Base-by-base conservation (phyloP, 2,888 invertebrate genomes). In the Troglohyphantes excavatus region DNA sequence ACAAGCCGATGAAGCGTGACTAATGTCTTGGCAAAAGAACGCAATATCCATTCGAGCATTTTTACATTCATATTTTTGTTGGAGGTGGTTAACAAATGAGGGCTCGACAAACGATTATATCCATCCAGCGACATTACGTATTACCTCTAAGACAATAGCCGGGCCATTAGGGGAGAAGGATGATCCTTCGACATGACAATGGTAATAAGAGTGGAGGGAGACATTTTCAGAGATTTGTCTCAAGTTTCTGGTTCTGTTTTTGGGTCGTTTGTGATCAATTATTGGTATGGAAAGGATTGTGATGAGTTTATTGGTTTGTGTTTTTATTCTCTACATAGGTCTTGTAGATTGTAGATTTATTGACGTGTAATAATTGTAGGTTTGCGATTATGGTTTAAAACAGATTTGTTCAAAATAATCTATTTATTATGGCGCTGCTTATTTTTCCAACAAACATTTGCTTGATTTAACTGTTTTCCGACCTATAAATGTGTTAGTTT, bases 191-290 rank as follows among this genome's bases (percentile, higher is more conserved):
- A 65, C 63, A 81, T 73, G 79, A 87, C 72, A 72, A 79, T 79
- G 79, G 76, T 73, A 81, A 87, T 87, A 67, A 46, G 19, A 43
- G 39, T n/a, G 53, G 39, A 43, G 39, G 75, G 78, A 76, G 59
- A 70, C 46, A 13, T 61, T 59, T 46, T 43, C 17, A 53, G 61
- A 78, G 86, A 86, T 86, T 86, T 86, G 78, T 86, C 86, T 70
- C 27, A 53, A 21, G 27, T 59, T 33, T 39, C 70, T 26, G 23
- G 29, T 6, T 17, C 23, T 7, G 29, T 46, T 26, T 39, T 63
- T 65, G 29, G 21, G 43, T n/a, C 53, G 21, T 7, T 23, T 63
- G 43, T 63, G 63, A 78, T 78, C 23, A 65, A 65, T 78, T 78
- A 78, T 59, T 9, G 27, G n/a, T n/a, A 2, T 26, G 17, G 29